Evolutionary conservation across 2,888 invertebrate genomes (phyloP), one percentile per base, ranked within the genome.

Genomic region (Troides oblongomaculatus): DNA sequence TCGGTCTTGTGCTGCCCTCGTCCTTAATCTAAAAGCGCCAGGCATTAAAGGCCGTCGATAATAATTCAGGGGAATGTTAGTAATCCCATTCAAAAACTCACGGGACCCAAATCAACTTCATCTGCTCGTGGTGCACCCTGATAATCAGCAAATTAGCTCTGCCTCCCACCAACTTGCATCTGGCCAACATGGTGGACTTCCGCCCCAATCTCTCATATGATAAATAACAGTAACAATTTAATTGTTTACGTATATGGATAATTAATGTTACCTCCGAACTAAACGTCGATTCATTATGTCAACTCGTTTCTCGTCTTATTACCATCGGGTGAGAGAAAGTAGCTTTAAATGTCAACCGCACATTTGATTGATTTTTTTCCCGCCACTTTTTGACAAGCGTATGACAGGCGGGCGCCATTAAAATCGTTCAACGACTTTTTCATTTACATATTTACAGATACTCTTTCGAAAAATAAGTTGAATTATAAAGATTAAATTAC

Each of bases 361-460:
- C 18, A 53, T 53, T n/a, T 53, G 53, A 53, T 53, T 53, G 53
- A 53, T 53, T 53, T 53, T 53, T 53, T 53, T n/a, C 53, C 18
- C 53, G 4, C n/a, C 53, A 8, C n/a, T 1, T 53, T 53, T 53
- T 53, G 53, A 53, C 53, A 53, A 53, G 18, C 53, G 53, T 53
- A 53, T n/a, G 53, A 53, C 53, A n/a, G 18, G n/a, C 53, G n/a
- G 53, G 53, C 18, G 25, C 63, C 7, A 63, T 62, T 62, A 50
- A 63, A 58, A 43, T 43, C 4, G 53, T 53, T 53, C 1, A 53
- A 53, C 6, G 7, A 53, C 53, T 53, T 53, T 18, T 53, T 46
- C 8, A 46, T 53, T 53, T 50, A 14, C 17, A n/a, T n/a, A 1
- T 18, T 8, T n/a, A n/a, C 53, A 6, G n/a, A 53, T 12, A 53